Evolutionary conservation across 2,888 invertebrate genomes (phyloP).

Genomic region (Odontomyia ornata): DNA sequence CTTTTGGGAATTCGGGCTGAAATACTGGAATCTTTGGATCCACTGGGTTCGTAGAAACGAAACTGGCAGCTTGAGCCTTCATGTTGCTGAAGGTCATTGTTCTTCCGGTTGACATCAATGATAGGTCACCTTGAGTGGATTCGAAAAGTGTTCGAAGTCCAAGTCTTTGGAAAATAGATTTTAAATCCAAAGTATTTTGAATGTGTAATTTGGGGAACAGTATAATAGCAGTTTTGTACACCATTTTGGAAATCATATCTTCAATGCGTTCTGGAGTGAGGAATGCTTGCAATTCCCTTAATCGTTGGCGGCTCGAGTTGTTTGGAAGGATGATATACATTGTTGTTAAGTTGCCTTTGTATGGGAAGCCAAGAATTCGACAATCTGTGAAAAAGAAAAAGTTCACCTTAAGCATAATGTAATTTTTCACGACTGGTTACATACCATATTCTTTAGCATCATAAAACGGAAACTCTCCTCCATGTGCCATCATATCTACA

Average conservation of each 20-base stretch:
- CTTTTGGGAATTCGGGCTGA: not conserved
- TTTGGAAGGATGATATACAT: conserved; percentile 75
- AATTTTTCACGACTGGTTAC: not conserved
- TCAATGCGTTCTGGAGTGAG: conserved; percentile 65
- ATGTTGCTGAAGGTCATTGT: not conserved
- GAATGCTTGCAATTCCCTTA: conserved; percentile 64
- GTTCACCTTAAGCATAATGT: no score
- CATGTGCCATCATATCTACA: conserved; percentile 71
- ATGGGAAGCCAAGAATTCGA: conserved; percentile 73
- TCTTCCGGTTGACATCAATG: conserved; percentile 64
- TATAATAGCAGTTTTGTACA: conserved; percentile 65
- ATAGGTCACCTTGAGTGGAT: conserved; percentile 71
- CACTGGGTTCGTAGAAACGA: not conserved
- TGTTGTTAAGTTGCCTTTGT: conserved; percentile 69
- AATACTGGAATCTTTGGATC: conserved; percentile 33
- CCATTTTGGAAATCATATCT: conserved; percentile 60
- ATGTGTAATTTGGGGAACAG: conserved; percentile 78
- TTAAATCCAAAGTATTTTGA: conserved; percentile 68
- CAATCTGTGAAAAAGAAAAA: conserved; percentile 62
- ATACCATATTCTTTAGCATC: conserved; percentile 55
- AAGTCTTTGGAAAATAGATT: conserved; percentile 66
- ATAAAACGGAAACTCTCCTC: conserved; percentile 69
- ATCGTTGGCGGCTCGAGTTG: conserved; percentile 63
- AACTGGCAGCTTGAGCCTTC: not conserved
- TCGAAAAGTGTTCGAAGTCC: conserved; percentile 74